Base-by-base conservation (phyloP, 2,113 vertebrate genomes). In the Gracilinanus agilis region DNA sequence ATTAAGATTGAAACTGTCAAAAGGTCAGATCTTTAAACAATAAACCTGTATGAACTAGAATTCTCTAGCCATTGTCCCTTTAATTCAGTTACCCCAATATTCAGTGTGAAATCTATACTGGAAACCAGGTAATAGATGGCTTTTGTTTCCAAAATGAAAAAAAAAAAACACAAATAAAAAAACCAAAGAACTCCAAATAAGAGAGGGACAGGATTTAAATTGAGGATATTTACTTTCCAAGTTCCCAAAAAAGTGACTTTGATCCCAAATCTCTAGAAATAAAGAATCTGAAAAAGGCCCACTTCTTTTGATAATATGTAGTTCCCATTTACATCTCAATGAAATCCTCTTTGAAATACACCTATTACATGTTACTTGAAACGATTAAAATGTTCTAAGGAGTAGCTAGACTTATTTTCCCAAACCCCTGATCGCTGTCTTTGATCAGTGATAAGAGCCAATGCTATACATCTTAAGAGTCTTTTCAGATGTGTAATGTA, bases 311-410 rank as follows among this genome's bases (percentile, higher is more conserved):
- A 98, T 97, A 98, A 98, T 0, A 56, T 56, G 97, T 49, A 94
- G 55, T 44, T 55, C 54, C 98, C 97, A 98, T 98, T 98, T 98
- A 98, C 96, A 98, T 98, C 98, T 98, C 98, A 98, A 98, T 97
- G 89, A 98, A 92, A 89, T 94, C 93, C 1, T 90, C 92, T 96
- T 96, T 95, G 90, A 94, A 93, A 97, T 95, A 95, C 34, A 94
- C 24, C 93, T 55, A 94, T 24, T 23, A 92, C 90, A 29, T 95
- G 94, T 95, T 95, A 97, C 53, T 34, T 96, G 95, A 97, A 97
- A 92, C 90, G 97, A 95, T 53, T 94, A 95, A 97, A 95, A 90
- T 3, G 0, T 93, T 97, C 61, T 25, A 61, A 93, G 97, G 97
- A 96, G 96, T 49, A 92, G n/a, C 21, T 90, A 89, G 92, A 44